Conservation (phyloP, 2,113 vertebrate genomes). For the Brachyistius frenatus region DNA sequence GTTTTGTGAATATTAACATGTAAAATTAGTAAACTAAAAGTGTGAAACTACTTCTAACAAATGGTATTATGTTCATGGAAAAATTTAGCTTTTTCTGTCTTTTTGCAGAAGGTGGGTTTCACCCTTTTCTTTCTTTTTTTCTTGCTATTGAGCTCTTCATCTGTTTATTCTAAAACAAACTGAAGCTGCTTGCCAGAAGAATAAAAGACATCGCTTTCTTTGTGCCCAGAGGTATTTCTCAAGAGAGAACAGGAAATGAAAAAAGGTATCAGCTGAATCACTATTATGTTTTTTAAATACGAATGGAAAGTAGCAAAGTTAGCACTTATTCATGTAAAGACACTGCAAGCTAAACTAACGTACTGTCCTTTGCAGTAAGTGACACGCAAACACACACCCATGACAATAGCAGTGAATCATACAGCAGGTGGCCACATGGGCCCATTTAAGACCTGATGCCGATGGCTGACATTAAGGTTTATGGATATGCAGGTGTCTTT, state of each 20-base stretch:
- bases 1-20: not conserved
- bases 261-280: slow-evolving; percentile 35
- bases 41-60: slow-evolving; percentile 8
- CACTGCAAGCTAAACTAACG: slow-evolving; percentile 20
- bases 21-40: not conserved
- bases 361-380: not conserved
- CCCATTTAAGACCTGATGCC: slow-evolving; percentile 41
- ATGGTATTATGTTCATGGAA: slow-evolving; percentile 1
- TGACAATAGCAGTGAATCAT: slow-evolving; percentile 7
- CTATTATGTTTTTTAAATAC: slow-evolving; percentile 41
- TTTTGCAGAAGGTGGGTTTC: not conserved
- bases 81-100: not conserved
- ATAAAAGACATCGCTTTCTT: slow-evolving; percentile 34
- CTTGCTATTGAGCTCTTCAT: slow-evolving; percentile 32
- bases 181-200: slow-evolving; percentile 19
- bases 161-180: slow-evolving; percentile 57
- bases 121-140: slow-evolving; percentile 37
- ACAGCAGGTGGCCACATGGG: slow-evolving; percentile 25
- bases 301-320: slow-evolving; percentile 48
- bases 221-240: slow-evolving; percentile 36
- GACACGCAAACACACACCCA: slow-evolving; percentile 18
- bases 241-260: slow-evolving; percentile 54
- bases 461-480: slow-evolving; percentile 54
- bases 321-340: slow-evolving; percentile 39
- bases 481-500: slow-evolving; percentile 54